Evolutionary conservation across 2,113 vertebrate species (phyloP).

Genomic region (Neodon shergylaensis): DNA sequence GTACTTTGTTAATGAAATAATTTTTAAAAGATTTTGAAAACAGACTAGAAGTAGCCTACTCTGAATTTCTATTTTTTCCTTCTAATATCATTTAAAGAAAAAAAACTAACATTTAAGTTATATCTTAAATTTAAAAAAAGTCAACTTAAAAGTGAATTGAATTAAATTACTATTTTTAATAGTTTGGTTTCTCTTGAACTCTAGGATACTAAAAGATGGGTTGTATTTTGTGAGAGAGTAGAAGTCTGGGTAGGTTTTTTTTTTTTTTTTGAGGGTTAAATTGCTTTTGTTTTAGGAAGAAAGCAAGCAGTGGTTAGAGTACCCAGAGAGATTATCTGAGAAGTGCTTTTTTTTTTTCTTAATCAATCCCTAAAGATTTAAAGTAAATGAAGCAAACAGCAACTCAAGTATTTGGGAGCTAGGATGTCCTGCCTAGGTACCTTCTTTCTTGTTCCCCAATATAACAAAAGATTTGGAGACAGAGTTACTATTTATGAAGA

Average conservation of each 20-base stretch:
- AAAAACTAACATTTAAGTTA: background rate
- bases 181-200: constrained; percentile 35
- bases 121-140: constrained; percentile 2
- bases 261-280: constrained; percentile 35
- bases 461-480: constrained; percentile 20
- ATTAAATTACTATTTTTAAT: background rate
- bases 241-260: constrained; percentile 2
- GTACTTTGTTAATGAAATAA: constrained; percentile 46
- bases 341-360: background rate
- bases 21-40: background rate
- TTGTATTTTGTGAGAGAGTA: constrained; percentile 9
- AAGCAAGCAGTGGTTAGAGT: background rate
- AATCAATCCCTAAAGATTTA: constrained; percentile 40
- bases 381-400: constrained; percentile 33
- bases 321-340: constrained; percentile 59
- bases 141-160: constrained; percentile 34
- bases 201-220: background rate
- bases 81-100: background rate
- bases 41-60: background rate
- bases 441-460: constrained; percentile 20
- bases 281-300: constrained; percentile 68
- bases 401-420: constrained; percentile 25
- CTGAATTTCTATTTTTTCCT: background rate
- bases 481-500: constrained; percentile 26
- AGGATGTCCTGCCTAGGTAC: background rate